These are phyloP conservation scores for Drosophila obscura DNA, from an alignment of 1,140 invertebrate species.

Conservation along the genomic window DNA sequence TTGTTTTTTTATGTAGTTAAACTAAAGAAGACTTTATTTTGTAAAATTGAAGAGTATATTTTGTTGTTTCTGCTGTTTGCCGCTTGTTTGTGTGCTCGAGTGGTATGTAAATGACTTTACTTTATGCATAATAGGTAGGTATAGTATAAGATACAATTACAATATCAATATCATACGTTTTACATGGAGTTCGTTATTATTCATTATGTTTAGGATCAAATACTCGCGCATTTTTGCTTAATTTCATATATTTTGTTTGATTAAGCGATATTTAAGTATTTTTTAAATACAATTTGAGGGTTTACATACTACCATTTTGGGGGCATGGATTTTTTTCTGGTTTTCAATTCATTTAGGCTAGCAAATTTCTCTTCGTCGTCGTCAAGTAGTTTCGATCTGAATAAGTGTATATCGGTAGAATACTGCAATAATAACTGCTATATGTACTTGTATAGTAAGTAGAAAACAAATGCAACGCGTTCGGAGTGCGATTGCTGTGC, in stretches of 20 bases:
- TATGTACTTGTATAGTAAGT: constrained; percentile 53
- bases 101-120: constrained; percentile 52
- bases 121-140: constrained; percentile 67
- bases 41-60: constrained; percentile 83
- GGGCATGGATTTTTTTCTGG: background rate
- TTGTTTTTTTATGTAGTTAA: constrained; percentile 71
- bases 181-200: constrained; percentile 63
- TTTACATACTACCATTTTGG: no score
- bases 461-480: constrained; percentile 69
- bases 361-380: constrained; percentile 53
- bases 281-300: constrained; percentile 72
- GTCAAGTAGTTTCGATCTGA: constrained; percentile 55
- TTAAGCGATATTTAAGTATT: constrained; percentile 77
- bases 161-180: constrained; percentile 67
- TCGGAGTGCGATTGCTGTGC: constrained; percentile 63
- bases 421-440: constrained; percentile 75
- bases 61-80: constrained; percentile 48
- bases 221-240: constrained; percentile 35
- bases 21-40: constrained; percentile 83
- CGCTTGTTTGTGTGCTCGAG: constrained; percentile 48
- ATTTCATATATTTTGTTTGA: constrained; percentile 17
- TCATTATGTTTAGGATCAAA: constrained; percentile 61
- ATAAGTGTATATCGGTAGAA: constrained; percentile 57
- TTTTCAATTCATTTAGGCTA: constrained; percentile 77
- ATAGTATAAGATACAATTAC: constrained; percentile 65